Percentiles rank a stretch among this genome's conserved stretches.
These are phyloP conservation scores for Marmota monax DNA, from an alignment of 2,113 vertebrate genomes.

Conservation along the genomic window DNA sequence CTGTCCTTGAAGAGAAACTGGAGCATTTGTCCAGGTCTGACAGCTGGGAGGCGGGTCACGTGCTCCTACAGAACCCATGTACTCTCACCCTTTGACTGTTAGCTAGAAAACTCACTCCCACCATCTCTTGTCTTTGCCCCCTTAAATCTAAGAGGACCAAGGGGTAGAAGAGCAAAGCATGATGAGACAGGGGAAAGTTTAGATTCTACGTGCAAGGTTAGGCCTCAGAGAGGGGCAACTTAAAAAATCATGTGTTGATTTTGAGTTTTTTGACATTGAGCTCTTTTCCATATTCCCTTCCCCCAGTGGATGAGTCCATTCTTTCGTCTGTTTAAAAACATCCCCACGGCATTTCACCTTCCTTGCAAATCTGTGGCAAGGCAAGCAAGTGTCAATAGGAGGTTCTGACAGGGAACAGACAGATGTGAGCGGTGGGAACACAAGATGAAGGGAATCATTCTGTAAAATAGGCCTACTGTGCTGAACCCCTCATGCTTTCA, in stretches of 20 bases:
- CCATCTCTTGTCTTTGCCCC: not conserved
- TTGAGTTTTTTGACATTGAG: not conserved
- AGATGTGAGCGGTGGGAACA: too few relatives aligned
- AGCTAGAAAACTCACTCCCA: slow-evolving; percentile 10
- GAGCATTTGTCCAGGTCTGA: not conserved
- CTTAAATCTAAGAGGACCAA: not conserved
- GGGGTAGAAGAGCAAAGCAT: not conserved
- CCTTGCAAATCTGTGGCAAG: not conserved
- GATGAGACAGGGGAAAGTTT: not conserved
- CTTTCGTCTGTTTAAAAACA: not conserved
- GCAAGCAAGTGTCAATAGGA: slow-evolving; percentile 70
- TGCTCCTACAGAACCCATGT: not conserved
- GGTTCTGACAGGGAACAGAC: too few relatives aligned
- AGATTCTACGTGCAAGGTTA: not conserved
- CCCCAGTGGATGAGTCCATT: not conserved
- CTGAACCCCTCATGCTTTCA: too few relatives aligned
- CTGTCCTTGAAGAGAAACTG: not conserved
- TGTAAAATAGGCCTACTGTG: too few relatives aligned
- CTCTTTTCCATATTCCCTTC: not conserved
- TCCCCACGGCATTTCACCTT: not conserved
- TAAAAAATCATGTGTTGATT: not conserved
- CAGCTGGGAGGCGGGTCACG: not conserved
- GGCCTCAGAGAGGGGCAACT: not conserved
- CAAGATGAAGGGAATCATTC: too few relatives aligned
- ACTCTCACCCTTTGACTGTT: not conserved